A percentile compares a stretch with the other conserved stretches of the same genome.
These are phyloP conservation scores for Apis florea DNA, from an alignment of 1,140 invertebrate species.

Conservation along the genomic window DNA sequence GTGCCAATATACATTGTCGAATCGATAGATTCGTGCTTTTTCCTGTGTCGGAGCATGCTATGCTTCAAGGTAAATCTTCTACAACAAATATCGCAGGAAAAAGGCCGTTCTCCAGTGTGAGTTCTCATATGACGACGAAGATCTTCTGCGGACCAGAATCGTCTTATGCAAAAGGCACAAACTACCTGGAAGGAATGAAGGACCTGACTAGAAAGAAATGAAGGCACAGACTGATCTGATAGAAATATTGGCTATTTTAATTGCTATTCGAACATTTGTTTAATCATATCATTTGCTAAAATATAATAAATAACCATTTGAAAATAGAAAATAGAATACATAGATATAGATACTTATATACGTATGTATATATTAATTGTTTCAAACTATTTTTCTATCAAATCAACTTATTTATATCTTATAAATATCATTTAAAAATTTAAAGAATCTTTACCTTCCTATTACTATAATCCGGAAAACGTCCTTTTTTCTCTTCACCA, in stretches of 20 bases:
- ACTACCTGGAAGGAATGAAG: conserved; percentile 83
- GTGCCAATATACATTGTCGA: conserved; percentile 73
- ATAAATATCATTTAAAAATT: neutral
- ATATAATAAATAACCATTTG: neutral
- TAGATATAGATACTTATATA: neutral
- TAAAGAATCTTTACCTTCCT: conserved; percentile 85
- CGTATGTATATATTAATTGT: no score
- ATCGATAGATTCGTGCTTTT: conserved; percentile 86
- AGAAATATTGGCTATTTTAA: no score
- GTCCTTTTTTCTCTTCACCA: conserved; percentile 82
- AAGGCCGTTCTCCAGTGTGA: conserved; percentile 90
- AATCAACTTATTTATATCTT: neutral
- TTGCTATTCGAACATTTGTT: neutral
- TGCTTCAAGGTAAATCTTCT: conserved; percentile 95
- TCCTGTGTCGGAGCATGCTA: conserved; percentile 94
- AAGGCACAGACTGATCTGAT: no score
- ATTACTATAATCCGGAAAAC: conserved; percentile 92
- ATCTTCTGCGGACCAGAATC: conserved; percentile 97
- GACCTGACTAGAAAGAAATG: no score
- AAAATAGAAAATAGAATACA: neutral
- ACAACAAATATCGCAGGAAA: conserved; percentile 90
- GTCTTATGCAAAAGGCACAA: conserved; percentile 94
- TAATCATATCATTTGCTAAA: conserved; percentile 18
- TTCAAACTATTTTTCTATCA: neutral
- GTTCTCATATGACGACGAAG: conserved; percentile 94